phyloP scores from a whole-genome alignment of 2,888 invertebrate genomes.

The Biston betularia region DNA sequence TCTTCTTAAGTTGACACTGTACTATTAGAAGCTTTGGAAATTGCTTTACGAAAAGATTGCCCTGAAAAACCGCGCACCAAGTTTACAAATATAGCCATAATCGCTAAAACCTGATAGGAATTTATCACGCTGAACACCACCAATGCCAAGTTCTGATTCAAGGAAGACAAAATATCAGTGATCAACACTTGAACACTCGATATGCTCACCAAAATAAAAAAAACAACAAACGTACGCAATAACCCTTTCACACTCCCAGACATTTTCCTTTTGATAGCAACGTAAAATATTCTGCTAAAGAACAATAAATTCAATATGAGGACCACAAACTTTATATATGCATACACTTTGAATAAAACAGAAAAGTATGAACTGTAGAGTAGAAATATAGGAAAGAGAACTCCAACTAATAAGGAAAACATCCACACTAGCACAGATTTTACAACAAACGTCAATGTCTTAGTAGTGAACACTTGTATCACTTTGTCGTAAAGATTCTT shows the following conservation, averaged over 20 bases:
- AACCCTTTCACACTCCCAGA: conserved; percentile 32
- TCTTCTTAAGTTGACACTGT: neutral
- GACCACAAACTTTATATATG: conserved; percentile 56
- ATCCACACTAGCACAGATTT: conserved; percentile 57
- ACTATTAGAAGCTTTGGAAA: neutral
- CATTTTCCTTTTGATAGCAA: conserved; percentile 46
- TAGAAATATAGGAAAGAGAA: conserved; percentile 47
- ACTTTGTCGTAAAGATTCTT: conserved; percentile 72
- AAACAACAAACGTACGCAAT: conserved; percentile 50
- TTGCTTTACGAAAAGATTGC: neutral
- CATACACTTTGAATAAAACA: conserved; percentile 53
- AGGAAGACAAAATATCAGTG: conserved; percentile 52
- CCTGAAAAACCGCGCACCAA: conserved; percentile 2
- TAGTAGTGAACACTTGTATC: conserved; percentile 61
- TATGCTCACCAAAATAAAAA: conserved; percentile 62
- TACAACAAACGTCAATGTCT: conserved; percentile 41
- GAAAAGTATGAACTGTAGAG: conserved; percentile 20
- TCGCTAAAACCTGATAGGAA: conserved; percentile 44
- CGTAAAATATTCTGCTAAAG: conserved; percentile 63
- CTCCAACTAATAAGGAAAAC: conserved; percentile 47
- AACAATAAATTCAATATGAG: conserved; percentile 56
- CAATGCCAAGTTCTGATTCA: conserved; percentile 12
- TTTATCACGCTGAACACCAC: conserved; percentile 45
- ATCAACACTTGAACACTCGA: conserved; percentile 66
- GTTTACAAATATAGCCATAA: conserved; percentile 37